Evolutionary conservation across 2,113 vertebrate species (phyloP).

Genomic region (Ceyx cyanopectus): DNA sequence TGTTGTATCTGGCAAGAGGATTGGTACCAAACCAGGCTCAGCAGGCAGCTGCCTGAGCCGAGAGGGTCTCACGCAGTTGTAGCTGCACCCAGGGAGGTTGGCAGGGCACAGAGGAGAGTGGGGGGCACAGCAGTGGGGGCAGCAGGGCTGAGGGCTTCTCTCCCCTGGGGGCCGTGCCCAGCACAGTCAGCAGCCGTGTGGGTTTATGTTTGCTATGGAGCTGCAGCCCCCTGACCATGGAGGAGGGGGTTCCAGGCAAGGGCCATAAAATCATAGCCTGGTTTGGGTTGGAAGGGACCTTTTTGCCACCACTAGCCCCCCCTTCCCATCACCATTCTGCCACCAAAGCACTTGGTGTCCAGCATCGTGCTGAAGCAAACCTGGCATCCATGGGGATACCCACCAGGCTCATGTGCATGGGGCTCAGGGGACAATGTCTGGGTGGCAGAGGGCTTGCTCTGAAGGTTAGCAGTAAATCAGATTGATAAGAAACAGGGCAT

Average conservation of each 20-base stretch:
- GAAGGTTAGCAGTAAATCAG: not conserved
- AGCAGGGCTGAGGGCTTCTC: rapidly evolving
- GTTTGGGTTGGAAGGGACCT: not conserved
- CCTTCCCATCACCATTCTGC: not conserved
- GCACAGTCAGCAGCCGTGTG: rapidly evolving
- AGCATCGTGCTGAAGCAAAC: rapidly evolving
- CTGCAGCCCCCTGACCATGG: rapidly evolving
- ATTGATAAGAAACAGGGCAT: not conserved
- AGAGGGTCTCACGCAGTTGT: not conserved
- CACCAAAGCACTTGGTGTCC: rapidly evolving
- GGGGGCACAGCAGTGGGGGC: not conserved
- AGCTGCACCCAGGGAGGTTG: rapidly evolving
- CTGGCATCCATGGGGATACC: rapidly evolving
- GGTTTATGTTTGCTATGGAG: rapidly evolving
- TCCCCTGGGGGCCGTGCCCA: rapidly evolving
- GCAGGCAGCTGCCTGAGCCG: not conserved
- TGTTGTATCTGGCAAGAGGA: not conserved
- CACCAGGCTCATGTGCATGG: rapidly evolving
- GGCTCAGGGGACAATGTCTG: rapidly evolving
- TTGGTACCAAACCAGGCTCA: rapidly evolving
- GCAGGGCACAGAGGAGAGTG: not conserved
- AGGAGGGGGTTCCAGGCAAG: not conserved
- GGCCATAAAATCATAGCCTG: not conserved
- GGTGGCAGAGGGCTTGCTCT: not conserved
- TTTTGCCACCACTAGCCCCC: not conserved